Conservation (phyloP, 2,888 invertebrate species). For the Sesia bembeciformis region DNA sequence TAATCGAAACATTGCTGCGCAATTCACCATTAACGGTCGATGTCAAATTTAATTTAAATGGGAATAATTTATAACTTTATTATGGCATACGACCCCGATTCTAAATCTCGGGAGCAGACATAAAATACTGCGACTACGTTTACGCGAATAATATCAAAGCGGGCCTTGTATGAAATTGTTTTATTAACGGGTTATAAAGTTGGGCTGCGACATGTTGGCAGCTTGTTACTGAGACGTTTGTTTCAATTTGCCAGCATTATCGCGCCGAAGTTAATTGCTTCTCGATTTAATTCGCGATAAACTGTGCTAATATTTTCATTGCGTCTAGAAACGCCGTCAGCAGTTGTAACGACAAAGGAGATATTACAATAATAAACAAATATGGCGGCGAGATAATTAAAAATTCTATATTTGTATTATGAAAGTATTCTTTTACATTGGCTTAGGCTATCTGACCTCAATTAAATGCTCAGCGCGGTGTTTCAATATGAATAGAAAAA, state of each 20-base stretch:
- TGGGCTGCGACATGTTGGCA: constrained; percentile 54
- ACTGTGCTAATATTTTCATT: too few relatives aligned
- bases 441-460: too few relatives aligned
- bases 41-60: constrained; percentile 72
- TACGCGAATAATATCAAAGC: constrained; percentile 35
- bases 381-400: too few relatives aligned
- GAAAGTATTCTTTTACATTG: too few relatives aligned
- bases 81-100: constrained; percentile 56
- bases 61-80: constrained; percentile 70
- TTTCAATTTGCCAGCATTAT: constrained; percentile 47
- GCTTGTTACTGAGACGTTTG: constrained; percentile 56
- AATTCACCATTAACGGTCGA: constrained; percentile 50
- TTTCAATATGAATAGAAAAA: too few relatives aligned
- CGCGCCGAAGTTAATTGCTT: constrained; percentile 55
- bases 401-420: too few relatives aligned
- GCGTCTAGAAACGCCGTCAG: too few relatives aligned
- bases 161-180: constrained; percentile 65
- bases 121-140: constrained; percentile 60
- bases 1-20: constrained; percentile 52
- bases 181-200: constrained; percentile 71
- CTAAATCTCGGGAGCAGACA: constrained; percentile 57
- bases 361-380: too few relatives aligned
- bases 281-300: constrained; percentile 35
- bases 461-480: too few relatives aligned
- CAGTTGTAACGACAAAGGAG: too few relatives aligned